These are phyloP conservation scores for Paratrypauchen microcephalus DNA, from an alignment of 2,797 vertebrate species.

Conservation along the genomic window DNA sequence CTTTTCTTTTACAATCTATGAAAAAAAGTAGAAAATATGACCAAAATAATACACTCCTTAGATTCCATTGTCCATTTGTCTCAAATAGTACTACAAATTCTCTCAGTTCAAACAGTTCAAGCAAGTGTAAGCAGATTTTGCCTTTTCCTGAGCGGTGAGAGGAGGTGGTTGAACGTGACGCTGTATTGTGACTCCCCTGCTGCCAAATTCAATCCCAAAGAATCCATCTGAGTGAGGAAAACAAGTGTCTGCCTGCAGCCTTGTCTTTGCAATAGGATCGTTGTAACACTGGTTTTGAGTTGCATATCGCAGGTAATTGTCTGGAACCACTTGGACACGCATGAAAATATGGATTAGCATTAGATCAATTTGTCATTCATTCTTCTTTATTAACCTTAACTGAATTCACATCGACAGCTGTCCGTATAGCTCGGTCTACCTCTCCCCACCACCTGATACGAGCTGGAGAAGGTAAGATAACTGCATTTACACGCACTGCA, in stretches of 20 bases:
- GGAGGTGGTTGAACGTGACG: conserved; percentile 4
- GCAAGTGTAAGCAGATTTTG: conserved; percentile 8
- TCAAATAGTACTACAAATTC: background rate
- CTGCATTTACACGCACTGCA: conserved; percentile 19
- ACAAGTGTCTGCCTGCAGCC: conserved; percentile 14
- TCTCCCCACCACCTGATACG: conserved; percentile 95
- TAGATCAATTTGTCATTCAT: conserved; percentile 31
- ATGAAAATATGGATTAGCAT: conserved; percentile 30
- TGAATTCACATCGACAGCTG: conserved; percentile 92
- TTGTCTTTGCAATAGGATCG: conserved; percentile 22
- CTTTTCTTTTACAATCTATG: too few species aligned
- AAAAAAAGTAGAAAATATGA: too few species aligned
- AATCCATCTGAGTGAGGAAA: conserved; percentile 15
- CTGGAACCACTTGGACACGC: conserved; percentile 16
- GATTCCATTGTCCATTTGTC: too few species aligned
- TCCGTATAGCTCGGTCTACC: conserved; percentile 94
- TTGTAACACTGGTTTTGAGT: conserved; percentile 24
- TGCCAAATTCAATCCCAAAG: conserved; percentile 22
- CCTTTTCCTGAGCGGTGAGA: conserved; percentile 1
- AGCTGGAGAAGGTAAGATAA: conserved; percentile 95
- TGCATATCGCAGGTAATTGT: conserved; percentile 19
- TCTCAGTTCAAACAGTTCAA: background rate
- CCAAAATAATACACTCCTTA: too few species aligned
- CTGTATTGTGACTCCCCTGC: conserved; percentile 6
- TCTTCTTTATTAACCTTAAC: conserved; percentile 80